Conservation (phyloP, 2,888 invertebrate genomes). For the Pseudeuparius sepicola region DNA sequence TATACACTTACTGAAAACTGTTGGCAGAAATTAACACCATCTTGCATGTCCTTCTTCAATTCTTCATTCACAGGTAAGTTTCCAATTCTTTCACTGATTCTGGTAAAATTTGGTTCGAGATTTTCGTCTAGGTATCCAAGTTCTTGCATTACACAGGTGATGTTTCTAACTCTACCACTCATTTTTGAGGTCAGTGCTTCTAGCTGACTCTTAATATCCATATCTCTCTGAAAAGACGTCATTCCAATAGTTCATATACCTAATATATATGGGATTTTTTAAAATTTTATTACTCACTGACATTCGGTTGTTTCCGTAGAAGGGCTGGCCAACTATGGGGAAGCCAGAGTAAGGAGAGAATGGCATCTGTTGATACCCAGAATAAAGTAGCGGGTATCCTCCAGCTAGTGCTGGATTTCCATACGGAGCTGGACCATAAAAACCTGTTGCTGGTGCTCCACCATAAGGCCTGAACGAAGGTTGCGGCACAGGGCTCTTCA, state of each 20-base stretch:
- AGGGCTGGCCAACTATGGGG: slow-evolving; percentile 39
- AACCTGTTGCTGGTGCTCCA: slow-evolving; percentile 30
- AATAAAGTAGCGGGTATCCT: slow-evolving; percentile 37
- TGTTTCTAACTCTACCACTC: slow-evolving; percentile 47
- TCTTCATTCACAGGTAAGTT: slow-evolving; percentile 52
- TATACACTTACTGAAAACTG: slow-evolving; percentile 57
- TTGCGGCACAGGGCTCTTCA: slow-evolving; percentile 32
- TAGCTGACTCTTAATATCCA: slow-evolving; percentile 51
- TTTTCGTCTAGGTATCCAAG: slow-evolving; percentile 57
- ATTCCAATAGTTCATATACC: slow-evolving; percentile 1
- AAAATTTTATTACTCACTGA: slow-evolving; percentile 52
- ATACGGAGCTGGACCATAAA: slow-evolving; percentile 30
- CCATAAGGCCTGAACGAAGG: slow-evolving; percentile 44
- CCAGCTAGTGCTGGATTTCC: slow-evolving; percentile 19
- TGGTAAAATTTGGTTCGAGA: slow-evolving; percentile 55
- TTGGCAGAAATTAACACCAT: slow-evolving; percentile 56
- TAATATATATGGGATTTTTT: no score
- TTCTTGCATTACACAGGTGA: slow-evolving; percentile 64
- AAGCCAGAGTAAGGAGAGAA: slow-evolving; percentile 31
- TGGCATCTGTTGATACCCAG: slow-evolving; percentile 39
- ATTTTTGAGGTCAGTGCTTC: slow-evolving; percentile 47
- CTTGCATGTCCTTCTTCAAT: slow-evolving; percentile 54
- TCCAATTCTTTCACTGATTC: slow-evolving; percentile 51
- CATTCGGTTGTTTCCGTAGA: slow-evolving; percentile 40
- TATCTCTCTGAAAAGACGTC: slow-evolving; percentile 46